Evolutionary conservation across 2,888 invertebrate species (phyloP).

Genomic region (Eristalis tenax): DNA sequence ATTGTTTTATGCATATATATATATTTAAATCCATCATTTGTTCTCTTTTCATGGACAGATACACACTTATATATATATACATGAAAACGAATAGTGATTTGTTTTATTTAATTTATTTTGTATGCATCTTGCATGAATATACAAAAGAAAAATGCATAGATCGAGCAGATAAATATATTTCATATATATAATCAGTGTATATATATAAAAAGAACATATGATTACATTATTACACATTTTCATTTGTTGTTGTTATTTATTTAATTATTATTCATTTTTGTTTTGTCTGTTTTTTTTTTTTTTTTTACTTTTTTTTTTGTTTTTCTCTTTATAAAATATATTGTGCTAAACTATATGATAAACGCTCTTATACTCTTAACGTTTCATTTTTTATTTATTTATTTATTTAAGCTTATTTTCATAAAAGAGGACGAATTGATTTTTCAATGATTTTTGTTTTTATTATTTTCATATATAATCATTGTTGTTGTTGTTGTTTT

Average conservation of each 20-base stretch:
- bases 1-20: constrained; percentile 45
- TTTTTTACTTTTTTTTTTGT: constrained; percentile 46
- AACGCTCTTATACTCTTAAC: constrained; percentile 72
- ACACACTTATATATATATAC: constrained; percentile 64
- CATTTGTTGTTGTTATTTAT: constrained; percentile 53
- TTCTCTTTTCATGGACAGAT: constrained; percentile 56
- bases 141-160: constrained; percentile 72
- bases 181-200: constrained; percentile 69
- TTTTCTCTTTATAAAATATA: constrained; percentile 72
- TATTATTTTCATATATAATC: constrained; percentile 48
- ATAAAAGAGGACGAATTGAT: constrained; percentile 72
- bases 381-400: constrained; percentile 52
- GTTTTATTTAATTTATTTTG: constrained; percentile 42
- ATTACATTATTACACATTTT: constrained; percentile 55
- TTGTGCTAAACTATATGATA: constrained; percentile 73
- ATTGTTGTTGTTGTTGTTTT: constrained; percentile 30
- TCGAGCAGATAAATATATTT: constrained; percentile 72
- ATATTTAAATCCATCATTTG: constrained; percentile 46
- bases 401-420: constrained; percentile 71
- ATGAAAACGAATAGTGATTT: constrained; percentile 67
- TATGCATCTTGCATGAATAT: constrained; percentile 68
- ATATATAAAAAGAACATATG: constrained; percentile 71
- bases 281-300: constrained; percentile 49
- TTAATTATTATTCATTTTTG: constrained; percentile 41
- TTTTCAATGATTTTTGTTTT: constrained; percentile 68